These are phyloP conservation scores for Xanthia icteritia DNA, from an alignment of 2,888 invertebrate species.

Conservation along the genomic window DNA sequence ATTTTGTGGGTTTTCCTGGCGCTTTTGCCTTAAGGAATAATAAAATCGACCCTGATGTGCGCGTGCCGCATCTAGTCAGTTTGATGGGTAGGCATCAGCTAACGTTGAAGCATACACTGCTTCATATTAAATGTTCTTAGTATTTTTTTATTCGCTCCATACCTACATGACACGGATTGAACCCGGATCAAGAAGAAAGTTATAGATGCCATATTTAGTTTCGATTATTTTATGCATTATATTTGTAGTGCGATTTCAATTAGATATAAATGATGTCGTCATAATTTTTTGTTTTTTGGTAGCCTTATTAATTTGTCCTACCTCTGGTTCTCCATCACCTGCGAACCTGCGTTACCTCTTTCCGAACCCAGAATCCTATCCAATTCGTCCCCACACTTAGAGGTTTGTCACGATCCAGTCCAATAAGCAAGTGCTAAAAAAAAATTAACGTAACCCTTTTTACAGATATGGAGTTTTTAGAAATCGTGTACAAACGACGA, in stretches of 20 bases:
- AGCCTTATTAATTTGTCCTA: neutral
- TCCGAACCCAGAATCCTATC: neutral
- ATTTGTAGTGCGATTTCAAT: no score
- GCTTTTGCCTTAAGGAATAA: no score
- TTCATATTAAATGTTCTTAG: neutral
- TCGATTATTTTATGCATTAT: no score
- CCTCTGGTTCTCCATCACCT: neutral
- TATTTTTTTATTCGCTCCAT: neutral
- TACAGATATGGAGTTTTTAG: conserved; percentile 20
- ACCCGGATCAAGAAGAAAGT: neutral
- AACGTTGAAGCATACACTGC: neutral
- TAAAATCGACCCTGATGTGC: neutral
- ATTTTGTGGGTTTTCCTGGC: no score
- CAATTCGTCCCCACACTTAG: no score
- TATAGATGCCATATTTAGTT: no score
- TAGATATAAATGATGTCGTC: no score
- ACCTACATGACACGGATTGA: neutral
- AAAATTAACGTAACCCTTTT: neutral
- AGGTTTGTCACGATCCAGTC: no score
- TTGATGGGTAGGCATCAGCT: neutral
- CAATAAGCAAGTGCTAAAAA: neutral
- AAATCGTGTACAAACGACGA: neutral
- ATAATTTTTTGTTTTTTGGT: no score
- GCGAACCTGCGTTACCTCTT: neutral
- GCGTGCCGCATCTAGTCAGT: neutral